These are phyloP conservation scores for Pandemis cinnamomeana DNA, from an alignment of 2,888 invertebrate species.

Conservation along the genomic window DNA sequence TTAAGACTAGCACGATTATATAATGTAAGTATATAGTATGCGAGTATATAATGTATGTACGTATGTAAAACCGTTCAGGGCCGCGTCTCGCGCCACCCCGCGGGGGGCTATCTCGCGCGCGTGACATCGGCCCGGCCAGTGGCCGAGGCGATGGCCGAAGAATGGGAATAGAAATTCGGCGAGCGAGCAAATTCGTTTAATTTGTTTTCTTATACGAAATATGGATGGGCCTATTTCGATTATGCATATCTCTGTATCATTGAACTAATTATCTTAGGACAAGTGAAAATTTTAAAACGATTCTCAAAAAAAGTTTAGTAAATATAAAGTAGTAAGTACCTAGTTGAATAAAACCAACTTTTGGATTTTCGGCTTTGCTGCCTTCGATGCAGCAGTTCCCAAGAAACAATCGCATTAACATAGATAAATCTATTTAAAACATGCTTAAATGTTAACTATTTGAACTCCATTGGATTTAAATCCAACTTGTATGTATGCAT, in stretches of 20 bases:
- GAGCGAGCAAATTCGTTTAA: not conserved
- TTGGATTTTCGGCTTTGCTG: too few relatives aligned
- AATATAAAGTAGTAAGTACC: too few relatives aligned
- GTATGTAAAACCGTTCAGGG: slow-evolving; percentile 12
- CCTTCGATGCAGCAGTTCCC: too few relatives aligned
- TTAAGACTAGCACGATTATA: not conserved
- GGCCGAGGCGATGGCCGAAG: slow-evolving; percentile 38
- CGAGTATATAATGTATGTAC: not conserved
- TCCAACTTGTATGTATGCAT: not conserved
- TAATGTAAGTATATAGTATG: not conserved
- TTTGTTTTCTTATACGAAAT: too few relatives aligned
- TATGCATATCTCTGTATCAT: too few relatives aligned
- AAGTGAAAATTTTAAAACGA: too few relatives aligned
- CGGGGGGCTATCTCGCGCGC: slow-evolving; percentile 18
- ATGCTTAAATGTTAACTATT: not conserved
- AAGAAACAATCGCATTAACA: too few relatives aligned
- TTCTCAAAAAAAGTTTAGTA: too few relatives aligned
- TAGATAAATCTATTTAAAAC: too few relatives aligned
- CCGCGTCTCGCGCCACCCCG: slow-evolving; percentile 56
- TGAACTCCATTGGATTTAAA: not conserved
- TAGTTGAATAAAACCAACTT: too few relatives aligned
- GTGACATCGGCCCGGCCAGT: slow-evolving; percentile 42
- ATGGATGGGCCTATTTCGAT: too few relatives aligned
- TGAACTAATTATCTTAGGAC: too few relatives aligned
- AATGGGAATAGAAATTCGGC: not conserved